Conservation (phyloP, 2,797 vertebrate species). For the Sus cebifrons region DNA sequence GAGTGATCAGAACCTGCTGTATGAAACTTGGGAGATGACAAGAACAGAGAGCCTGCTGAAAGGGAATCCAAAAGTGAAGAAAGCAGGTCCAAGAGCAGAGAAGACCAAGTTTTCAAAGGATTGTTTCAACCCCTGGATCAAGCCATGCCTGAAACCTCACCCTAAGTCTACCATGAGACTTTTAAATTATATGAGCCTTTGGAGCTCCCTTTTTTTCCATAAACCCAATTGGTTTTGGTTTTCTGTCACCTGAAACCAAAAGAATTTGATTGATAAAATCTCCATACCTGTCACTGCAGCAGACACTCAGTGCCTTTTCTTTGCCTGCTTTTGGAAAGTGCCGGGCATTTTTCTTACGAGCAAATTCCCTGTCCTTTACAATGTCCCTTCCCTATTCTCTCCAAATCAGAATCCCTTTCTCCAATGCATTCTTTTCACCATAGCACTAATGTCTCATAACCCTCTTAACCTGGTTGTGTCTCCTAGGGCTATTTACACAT, state of each 20-base stretch:
- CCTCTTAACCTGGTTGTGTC: not conserved
- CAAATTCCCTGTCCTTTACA: not conserved
- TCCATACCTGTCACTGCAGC: not conserved
- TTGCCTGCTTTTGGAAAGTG: not conserved
- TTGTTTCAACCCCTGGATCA: not conserved
- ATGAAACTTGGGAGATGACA: not conserved
- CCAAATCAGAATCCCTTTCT: not conserved
- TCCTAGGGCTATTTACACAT: not conserved
- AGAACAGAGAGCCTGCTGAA: not conserved
- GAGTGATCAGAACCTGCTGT: not conserved
- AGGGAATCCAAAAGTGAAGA: not conserved
- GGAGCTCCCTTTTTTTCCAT: not conserved
- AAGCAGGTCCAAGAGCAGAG: not conserved
- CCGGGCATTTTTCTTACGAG: not conserved
- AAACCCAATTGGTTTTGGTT: not conserved
- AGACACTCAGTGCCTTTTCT: not conserved
- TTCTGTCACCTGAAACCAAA: constrained; percentile 51
- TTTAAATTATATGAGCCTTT: constrained; percentile 19
- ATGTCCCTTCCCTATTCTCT: not conserved
- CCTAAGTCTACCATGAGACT: not conserved
- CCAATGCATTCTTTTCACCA: not conserved
- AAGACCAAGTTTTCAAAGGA: constrained; percentile 14
- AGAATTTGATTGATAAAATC: not conserved
- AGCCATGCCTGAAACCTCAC: not conserved
- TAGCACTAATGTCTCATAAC: not conserved